Evolutionary conservation across 1,140 invertebrate species (phyloP), one percentile per base, ranked within the genome.

Genomic region (Heliconius hermathena): DNA sequence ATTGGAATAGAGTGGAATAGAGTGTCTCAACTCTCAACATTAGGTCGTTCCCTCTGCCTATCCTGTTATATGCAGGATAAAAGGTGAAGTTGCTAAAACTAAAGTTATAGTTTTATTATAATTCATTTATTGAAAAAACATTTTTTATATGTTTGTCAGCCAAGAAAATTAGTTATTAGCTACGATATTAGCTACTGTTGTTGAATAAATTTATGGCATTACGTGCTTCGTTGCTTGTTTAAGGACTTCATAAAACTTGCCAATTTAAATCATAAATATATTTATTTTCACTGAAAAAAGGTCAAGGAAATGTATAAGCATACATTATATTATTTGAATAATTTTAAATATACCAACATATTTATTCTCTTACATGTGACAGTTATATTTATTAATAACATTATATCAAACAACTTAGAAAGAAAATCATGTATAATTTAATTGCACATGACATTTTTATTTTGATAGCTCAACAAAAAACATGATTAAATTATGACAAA

Each of bases 401-500:
- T 26, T 29, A 66, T 66, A 66, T 66, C 26, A 66, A 66, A 66
- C 60, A 66, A 29, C 26, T 66, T 29, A 66, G 4, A 66, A 66
- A 26, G 13, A 26, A 29, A 66, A 66, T 66, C 4, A 29, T 66
- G 60, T 29, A 66, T 5, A 66, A 26, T 26, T 66, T 66, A 66
- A 66, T 66, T 66, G 60, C 60, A 66, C 22, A 66, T 26, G 60
- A 66, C 60, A n/a, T 66, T 66, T 66, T 66, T 66, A 66, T 66
- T 29, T 66, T 66, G 22, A 66, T 26, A 29, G 20, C 54, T 1
- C 26, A 26, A 66, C 60, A 66, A 66, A 66, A 52, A 29, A 66
- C 26, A 66, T 66, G 22, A 66, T 66, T 26, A 66, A 66, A 66
- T 66, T 29, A 66, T 66, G 60, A 29, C 60, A 66, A 29, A 66